Evolutionary conservation across 2,113 vertebrate genomes (phyloP).

Genomic region (Hippotragus niger): DNA sequence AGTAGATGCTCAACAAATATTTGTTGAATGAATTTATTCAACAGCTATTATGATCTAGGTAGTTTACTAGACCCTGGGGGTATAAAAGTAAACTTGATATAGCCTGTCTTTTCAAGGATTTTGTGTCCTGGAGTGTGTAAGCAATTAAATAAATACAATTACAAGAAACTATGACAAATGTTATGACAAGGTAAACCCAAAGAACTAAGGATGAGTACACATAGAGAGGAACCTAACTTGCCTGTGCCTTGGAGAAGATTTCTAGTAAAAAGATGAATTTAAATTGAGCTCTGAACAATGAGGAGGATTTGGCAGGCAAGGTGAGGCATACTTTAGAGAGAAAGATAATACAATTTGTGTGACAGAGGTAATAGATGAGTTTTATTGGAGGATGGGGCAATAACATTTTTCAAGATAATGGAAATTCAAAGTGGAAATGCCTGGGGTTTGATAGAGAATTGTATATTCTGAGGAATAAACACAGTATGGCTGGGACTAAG

Average conservation of each 20-base stretch:
- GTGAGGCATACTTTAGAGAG: neutral
- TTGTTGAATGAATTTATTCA: neutral
- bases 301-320: neutral
- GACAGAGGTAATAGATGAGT: neutral
- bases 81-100: neutral
- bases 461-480: neutral
- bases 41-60: neutral
- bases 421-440: neutral
- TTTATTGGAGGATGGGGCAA: neutral
- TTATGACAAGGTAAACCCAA: neutral
- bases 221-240: neutral
- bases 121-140: neutral
- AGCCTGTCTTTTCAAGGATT: neutral
- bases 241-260: neutral
- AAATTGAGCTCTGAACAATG: neutral
- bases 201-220: neutral
- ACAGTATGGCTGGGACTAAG: neutral
- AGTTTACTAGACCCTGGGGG: neutral
- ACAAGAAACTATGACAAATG: neutral
- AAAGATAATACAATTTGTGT: neutral
- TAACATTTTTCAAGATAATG: neutral
- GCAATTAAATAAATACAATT: neutral
- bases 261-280: neutral
- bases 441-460: neutral
- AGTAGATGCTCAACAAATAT: neutral